phyloP scores from a whole-genome alignment of 2,113 vertebrate species.

The Eurystomus gularis region DNA sequence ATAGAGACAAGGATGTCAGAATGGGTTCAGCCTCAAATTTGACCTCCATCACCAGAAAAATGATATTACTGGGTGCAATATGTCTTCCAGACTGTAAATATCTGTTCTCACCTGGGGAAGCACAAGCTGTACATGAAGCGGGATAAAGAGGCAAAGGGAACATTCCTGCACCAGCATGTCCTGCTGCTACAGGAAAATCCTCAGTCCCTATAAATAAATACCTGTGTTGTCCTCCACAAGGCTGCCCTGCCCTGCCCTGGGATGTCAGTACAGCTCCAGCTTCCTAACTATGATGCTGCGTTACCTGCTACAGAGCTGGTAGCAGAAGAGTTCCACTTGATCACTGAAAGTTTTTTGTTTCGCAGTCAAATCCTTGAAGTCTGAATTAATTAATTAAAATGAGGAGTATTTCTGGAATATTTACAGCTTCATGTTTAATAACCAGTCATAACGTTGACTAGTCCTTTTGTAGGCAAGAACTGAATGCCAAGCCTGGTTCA shows the following conservation, averaged over 20 bases:
- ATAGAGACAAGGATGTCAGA: background rate
- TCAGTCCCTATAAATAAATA: background rate
- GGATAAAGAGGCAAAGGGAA: background rate
- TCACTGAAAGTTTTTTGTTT: background rate
- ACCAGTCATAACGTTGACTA: background rate
- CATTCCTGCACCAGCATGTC: background rate
- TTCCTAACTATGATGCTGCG: background rate
- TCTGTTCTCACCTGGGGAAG: background rate
- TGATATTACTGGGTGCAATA: rapidly evolving
- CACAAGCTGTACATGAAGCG: too few species aligned
- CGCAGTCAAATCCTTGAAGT: background rate
- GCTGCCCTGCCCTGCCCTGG: too few species aligned
- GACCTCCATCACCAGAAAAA: background rate
- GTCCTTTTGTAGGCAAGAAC: background rate
- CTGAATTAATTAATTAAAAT: background rate
- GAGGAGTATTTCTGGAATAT: background rate
- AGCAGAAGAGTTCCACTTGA: background rate
- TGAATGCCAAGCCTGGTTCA: background rate
- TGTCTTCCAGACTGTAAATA: background rate
- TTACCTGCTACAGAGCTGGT: background rate
- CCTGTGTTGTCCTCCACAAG: background rate
- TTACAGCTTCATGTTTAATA: rapidly evolving
- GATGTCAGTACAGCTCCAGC: background rate
- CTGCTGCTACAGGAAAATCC: background rate
- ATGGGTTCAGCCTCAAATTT: background rate